Conservation (phyloP, 2,888 invertebrate genomes). For the Eristalis pertinax region DNA sequence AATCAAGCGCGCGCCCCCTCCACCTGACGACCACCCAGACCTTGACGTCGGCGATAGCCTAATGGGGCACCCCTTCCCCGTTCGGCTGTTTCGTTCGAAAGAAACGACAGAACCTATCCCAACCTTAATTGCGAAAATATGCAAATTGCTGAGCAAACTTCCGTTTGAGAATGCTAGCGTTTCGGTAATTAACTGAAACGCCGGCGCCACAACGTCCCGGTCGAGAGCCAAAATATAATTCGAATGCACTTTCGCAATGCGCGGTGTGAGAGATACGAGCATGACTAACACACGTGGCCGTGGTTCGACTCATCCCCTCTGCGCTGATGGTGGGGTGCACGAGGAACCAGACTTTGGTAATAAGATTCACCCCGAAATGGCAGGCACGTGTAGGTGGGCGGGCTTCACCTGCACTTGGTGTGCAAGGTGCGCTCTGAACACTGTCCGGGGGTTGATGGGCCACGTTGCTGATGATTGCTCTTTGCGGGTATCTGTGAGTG, state of each 20-base stretch:
- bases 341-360: not conserved
- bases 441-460: not conserved
- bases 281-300: conserved; percentile 32
- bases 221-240: conserved; percentile 55
- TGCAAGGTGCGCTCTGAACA: not conserved
- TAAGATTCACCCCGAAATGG: not conserved
- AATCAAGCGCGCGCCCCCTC: not conserved
- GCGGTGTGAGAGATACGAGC: conserved; percentile 22
- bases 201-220: conserved; percentile 64
- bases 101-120: conserved; percentile 17
- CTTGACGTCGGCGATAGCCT: conserved; percentile 56
- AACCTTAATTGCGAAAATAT: conserved; percentile 68
- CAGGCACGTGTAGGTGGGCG: not conserved
- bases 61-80: conserved; percentile 42
- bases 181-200: conserved; percentile 64
- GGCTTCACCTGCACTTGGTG: not conserved
- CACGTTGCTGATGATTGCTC: no score
- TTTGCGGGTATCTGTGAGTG: no score
- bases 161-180: conserved; percentile 61
- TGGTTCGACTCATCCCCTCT: not conserved
- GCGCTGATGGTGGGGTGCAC: not conserved
- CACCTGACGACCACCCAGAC: conserved; percentile 2
- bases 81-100: not conserved
- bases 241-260: conserved; percentile 34
- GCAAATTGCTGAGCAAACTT: conserved; percentile 60